These are phyloP conservation scores for Temnothorax unifasciatus DNA, from an alignment of 2,888 invertebrate species.

Conservation along the genomic window DNA sequence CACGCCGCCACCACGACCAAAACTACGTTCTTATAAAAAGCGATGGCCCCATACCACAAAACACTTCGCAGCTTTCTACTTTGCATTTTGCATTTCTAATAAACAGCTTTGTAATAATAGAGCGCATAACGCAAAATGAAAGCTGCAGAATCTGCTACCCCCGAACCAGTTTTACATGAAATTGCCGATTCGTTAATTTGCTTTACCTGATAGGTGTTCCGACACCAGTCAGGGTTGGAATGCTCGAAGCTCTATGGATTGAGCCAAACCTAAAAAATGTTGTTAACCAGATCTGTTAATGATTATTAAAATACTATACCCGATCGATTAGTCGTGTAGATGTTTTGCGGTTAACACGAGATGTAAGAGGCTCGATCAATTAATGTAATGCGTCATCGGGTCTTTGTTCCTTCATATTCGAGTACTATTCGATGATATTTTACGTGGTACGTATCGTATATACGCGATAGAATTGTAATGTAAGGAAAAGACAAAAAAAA, in stretches of 20 bases:
- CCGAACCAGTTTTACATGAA: conserved; percentile 19
- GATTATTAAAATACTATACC: conserved; percentile 39
- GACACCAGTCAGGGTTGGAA: conserved; percentile 93
- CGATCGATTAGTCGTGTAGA: conserved; percentile 32
- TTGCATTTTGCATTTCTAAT: conserved; percentile 2
- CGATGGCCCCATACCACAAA: conserved; percentile 4
- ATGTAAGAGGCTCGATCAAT: conserved; percentile 25
- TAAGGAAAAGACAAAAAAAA: not conserved
- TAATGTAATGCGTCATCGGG: not conserved
- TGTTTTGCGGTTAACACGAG: conserved; percentile 39
- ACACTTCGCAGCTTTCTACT: conserved; percentile 5
- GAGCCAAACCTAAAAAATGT: conserved; percentile 88
- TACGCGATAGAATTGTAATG: conserved; percentile 7
- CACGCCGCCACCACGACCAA: conserved; percentile 23
- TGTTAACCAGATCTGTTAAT: conserved; percentile 75
- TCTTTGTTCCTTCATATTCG: not conserved
- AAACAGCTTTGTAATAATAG: not conserved
- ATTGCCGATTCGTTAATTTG: conserved; percentile 77
- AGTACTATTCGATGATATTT: not conserved
- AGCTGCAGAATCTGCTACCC: conserved; percentile 13
- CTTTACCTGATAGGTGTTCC: conserved; percentile 91
- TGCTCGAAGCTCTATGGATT: conserved; percentile 96
- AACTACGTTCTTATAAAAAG: not conserved
- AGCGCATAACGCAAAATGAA: conserved; percentile 23
- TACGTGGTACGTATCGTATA: not conserved